Base-by-base conservation (phyloP, 2,888 invertebrate species). In the Xestia ashworthii region DNA sequence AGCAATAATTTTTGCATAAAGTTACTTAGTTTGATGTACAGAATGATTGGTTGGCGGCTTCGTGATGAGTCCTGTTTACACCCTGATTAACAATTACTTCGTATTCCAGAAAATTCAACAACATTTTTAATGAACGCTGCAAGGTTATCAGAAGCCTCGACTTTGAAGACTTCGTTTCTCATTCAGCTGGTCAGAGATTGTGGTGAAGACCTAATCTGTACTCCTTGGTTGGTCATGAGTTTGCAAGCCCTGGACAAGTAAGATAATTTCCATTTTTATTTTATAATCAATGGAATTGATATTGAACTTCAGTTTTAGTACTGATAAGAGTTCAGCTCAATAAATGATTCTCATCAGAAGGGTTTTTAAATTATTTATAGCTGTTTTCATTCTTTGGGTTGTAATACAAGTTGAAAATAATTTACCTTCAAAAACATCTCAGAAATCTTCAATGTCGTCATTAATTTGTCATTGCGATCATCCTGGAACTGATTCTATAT, bases 161-260 rank as follows among this genome's bases (percentile, higher is more conserved):
- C 82, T 3, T 82, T 94, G 41, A 91, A 92, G 46, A 91, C 94
- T 4, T 91, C 93, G 1, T 94, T 95, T 46, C 90, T 93, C 0
- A 94, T 96, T 14, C 96, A 96, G 67, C 81, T 96, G 65, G 94
- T 96, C 0, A 93, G 95, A 65, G 97, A 97, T 75, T 97, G 97
- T 86, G 97, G 97, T 0, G 91, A 94, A 44, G 97, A 97, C 80
- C 89, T 95, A 16, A 93, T 72, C 97, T 97, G 88, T 83, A 94
- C 92, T 14, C 97, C 97, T 1, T 94, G 96, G 90, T 89, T 97
- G 8, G 89, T 90, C 2, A 91, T 97, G 89, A 89, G 88, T 0
- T 87, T 96, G 38, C 88, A 94, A 69, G 79, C 94, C 70, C 81
- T 95, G 77, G 89, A 92, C 70, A 91, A 91, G 96, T 95, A 89